Conservation (phyloP, 2,113 vertebrate species). For the Merops nubicus region DNA sequence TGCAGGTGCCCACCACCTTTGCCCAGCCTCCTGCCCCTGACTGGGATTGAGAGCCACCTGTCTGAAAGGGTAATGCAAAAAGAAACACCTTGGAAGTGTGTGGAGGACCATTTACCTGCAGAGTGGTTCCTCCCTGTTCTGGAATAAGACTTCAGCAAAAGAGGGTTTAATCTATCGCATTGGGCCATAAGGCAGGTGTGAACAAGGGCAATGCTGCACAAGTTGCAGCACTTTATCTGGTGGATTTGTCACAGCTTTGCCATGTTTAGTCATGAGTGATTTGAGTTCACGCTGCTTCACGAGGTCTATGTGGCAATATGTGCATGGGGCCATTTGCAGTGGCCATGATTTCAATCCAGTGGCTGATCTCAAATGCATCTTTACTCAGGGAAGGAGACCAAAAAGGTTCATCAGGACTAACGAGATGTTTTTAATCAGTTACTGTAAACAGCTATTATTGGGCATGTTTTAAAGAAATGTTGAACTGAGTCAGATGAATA, state of each 20-base stretch:
- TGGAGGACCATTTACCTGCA: fast-evolving
- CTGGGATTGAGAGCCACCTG: fast-evolving
- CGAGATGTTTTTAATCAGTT: not conserved
- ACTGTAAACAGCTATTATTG: not conserved
- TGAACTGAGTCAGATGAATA: not conserved
- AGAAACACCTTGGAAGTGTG: not conserved
- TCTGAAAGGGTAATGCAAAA: not conserved
- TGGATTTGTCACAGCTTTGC: not conserved
- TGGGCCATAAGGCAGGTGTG: not conserved
- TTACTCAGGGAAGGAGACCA: not conserved
- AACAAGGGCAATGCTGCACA: not conserved
- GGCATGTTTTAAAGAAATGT: not conserved
- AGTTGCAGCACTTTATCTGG: not conserved
- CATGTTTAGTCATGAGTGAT: not conserved
- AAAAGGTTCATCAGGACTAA: not conserved
- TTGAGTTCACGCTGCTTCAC: not conserved
- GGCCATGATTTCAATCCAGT: not conserved
- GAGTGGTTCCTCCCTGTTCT: not conserved
- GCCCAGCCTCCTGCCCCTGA: not conserved
- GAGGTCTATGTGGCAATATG: fast-evolving
- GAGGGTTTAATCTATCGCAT: not conserved
- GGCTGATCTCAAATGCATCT: not conserved
- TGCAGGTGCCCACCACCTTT: not conserved
- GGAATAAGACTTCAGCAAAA: not conserved
- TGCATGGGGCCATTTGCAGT: not conserved